phyloP scores from a whole-genome alignment of 2,888 invertebrate species.

The Ormyrus pomaceus region DNA sequence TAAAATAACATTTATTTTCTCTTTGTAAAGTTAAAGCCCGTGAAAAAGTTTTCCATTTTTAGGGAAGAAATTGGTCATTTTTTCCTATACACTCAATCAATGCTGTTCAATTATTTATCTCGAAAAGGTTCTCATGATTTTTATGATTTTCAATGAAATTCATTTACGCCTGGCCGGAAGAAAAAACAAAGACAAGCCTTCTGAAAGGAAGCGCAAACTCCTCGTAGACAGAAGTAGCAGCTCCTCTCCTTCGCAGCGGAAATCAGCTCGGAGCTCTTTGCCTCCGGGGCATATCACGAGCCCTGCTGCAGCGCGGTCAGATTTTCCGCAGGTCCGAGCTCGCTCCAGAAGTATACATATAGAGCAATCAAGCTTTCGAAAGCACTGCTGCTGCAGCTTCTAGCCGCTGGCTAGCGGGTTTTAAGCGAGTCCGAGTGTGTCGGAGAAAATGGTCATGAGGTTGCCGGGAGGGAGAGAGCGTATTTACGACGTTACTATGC shows the following conservation, averaged over 20 bases:
- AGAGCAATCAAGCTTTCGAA: conserved; percentile 58
- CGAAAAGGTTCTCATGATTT: too few relatives aligned
- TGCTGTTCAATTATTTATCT: too few relatives aligned
- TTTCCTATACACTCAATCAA: too few relatives aligned
- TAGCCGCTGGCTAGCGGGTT: conserved; percentile 53
- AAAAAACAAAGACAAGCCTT: too few relatives aligned
- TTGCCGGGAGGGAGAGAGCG: conserved; percentile 59
- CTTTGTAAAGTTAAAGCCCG: too few relatives aligned
- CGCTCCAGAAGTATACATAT: not conserved
- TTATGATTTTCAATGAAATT: too few relatives aligned
- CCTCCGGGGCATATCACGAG: conserved; percentile 26
- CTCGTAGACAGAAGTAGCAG: not conserved
- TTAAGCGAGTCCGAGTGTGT: conserved; percentile 52
- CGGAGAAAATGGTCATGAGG: conserved; percentile 63
- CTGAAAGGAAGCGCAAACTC: not conserved
- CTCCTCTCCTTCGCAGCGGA: not conserved
- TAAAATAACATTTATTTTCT: too few relatives aligned
- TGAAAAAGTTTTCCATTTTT: too few relatives aligned
- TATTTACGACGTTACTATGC: conserved; percentile 76
- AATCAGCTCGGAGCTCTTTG: not conserved
- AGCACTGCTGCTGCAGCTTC: conserved; percentile 37
- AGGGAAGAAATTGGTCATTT: too few relatives aligned
- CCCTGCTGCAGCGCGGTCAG: not conserved
- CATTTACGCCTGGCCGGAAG: too few relatives aligned
- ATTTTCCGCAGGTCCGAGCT: conserved; percentile 12